Percentiles rank a stretch among this genome's conserved stretches.
Conservation (phyloP, 2,797 vertebrate genomes). For the Xyrichtys novacula region DNA sequence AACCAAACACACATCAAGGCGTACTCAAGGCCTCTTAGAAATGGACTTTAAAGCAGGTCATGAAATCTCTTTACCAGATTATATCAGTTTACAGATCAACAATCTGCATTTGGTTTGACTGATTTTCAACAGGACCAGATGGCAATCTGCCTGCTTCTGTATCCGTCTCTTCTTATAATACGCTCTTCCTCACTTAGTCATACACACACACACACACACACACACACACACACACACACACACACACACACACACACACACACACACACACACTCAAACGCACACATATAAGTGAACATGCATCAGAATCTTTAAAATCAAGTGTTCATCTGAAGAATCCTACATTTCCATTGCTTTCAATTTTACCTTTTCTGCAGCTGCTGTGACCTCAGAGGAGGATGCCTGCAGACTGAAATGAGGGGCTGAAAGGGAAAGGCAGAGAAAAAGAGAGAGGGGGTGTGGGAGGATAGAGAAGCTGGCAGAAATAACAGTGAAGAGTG, state of each 20-base stretch:
- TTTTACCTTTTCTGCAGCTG: conserved; percentile 14
- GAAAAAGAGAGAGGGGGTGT: not conserved
- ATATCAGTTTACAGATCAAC: conserved; percentile 49
- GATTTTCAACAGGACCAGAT: conserved; percentile 64
- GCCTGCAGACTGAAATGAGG: conserved; percentile 8
- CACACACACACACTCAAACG: not conserved
- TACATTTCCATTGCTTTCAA: conserved; percentile 7
- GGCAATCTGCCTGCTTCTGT: conserved; percentile 57
- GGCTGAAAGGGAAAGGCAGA: conserved; percentile 1
- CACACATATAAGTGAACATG: conserved; percentile 3
- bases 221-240: no score
- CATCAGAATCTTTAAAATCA: conserved; percentile 7
- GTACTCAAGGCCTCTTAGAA: not conserved
- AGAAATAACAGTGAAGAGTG: conserved; percentile 15
- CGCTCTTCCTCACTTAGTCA: conserved; percentile 46
- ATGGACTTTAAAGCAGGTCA: conserved; percentile 21
- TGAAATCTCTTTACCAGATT: conserved; percentile 41
- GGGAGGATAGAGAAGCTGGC: conserved; percentile 8
- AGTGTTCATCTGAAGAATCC: conserved; percentile 1
- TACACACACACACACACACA: conserved; percentile 9
- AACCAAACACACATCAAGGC: no score
- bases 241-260: not conserved
- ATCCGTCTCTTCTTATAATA: conserved; percentile 56
- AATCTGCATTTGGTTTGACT: conserved; percentile 54
- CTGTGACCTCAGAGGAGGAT: conserved; percentile 32